phyloP scores from a whole-genome alignment of 2,113 vertebrate species.

The Danionella cerebrum region DNA sequence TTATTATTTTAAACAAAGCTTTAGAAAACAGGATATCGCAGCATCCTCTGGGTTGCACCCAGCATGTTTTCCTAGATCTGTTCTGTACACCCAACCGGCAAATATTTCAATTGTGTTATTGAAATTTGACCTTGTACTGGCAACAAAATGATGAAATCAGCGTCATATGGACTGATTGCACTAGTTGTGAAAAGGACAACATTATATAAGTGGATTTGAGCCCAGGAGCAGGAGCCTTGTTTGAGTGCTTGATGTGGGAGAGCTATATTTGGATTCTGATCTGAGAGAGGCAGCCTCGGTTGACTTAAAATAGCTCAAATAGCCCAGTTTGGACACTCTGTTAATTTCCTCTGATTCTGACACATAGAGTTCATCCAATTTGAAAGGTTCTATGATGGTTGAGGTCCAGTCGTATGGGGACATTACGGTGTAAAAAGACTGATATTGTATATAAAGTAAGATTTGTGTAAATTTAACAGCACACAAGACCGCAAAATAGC shows the following conservation, averaged over 20 bases:
- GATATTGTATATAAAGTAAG: too few relatives aligned
- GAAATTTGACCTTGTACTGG: slow-evolving; percentile 21
- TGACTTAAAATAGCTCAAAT: slow-evolving; percentile 65
- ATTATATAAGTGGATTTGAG: slow-evolving; percentile 66
- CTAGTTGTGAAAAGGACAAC: slow-evolving; percentile 42
- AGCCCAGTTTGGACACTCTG: slow-evolving; percentile 62
- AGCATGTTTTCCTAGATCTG: slow-evolving; percentile 48
- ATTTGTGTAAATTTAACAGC: too few relatives aligned
- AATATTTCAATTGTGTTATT: slow-evolving; percentile 21
- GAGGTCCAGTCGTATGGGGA: too few relatives aligned
- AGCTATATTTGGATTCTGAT: slow-evolving; percentile 66
- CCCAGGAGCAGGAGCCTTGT: slow-evolving; percentile 50
- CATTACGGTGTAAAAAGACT: too few relatives aligned
- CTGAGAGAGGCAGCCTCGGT: slow-evolving; percentile 58
- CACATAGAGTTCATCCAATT: slow-evolving; percentile 52
- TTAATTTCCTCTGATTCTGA: slow-evolving; percentile 52
- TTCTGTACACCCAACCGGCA: slow-evolving; percentile 38
- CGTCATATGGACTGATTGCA: slow-evolving; percentile 45
- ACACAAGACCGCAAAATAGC: too few relatives aligned
- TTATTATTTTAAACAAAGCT: too few relatives aligned
- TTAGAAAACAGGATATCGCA: slow-evolving; percentile 52
- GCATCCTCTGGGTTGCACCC: slow-evolving; percentile 56
- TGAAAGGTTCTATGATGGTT: too few relatives aligned
- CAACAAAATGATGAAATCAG: slow-evolving; percentile 12
- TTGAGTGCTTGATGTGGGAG: slow-evolving; percentile 51